These are phyloP conservation scores for Erannis defoliaria DNA, from an alignment of 2,888 invertebrate genomes.

Conservation along the genomic window DNA sequence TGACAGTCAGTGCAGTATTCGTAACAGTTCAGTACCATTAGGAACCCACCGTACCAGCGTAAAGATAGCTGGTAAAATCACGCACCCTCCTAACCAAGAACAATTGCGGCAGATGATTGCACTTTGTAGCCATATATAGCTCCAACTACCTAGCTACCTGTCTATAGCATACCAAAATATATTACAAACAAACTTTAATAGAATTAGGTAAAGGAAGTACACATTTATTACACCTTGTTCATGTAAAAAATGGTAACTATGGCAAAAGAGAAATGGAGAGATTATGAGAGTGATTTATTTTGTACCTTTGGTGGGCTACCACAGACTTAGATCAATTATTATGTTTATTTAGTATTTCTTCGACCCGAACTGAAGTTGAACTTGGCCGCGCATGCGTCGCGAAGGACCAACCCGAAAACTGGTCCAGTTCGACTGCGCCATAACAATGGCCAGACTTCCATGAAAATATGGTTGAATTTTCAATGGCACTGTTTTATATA, in stretches of 20 bases:
- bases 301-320: not conserved
- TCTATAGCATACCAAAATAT: not conserved
- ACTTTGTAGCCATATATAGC: not conserved
- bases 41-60: too few relatives aligned
- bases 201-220: too few relatives aligned
- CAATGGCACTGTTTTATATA: not conserved
- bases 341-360: conserved; percentile 7
- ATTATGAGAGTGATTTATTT: too few relatives aligned
- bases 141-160: not conserved
- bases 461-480: conserved; percentile 3
- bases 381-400: conserved; percentile 5
- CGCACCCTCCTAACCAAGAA: too few relatives aligned
- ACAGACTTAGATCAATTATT: not conserved
- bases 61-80: too few relatives aligned
- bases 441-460: not conserved
- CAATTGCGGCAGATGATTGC: not conserved
- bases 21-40: too few relatives aligned
- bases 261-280: too few relatives aligned
- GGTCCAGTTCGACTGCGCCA: not conserved
- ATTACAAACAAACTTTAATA: too few relatives aligned
- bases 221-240: too few relatives aligned
- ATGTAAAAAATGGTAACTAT: too few relatives aligned
- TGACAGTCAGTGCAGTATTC: too few relatives aligned
- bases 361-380: conserved; percentile 7
- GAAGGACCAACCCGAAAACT: not conserved